Evolutionary conservation across 2,888 invertebrate species (phyloP), one percentile per base, ranked within the genome.

Genomic region (Onthophagus sagittarius): DNA sequence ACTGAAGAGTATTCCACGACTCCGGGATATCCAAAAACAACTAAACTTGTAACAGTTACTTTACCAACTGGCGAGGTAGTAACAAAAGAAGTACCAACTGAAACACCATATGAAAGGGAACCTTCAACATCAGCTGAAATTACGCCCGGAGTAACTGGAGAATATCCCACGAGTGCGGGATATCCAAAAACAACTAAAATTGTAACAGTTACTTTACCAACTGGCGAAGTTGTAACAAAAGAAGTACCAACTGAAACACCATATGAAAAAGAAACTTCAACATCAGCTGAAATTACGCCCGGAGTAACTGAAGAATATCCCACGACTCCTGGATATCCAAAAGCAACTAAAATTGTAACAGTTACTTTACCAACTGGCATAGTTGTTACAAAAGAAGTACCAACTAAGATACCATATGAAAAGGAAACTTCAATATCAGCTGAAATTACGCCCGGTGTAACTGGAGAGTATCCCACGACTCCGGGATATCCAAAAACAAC

Each of bases 21-120:
- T 53, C 5, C 15, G 5, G 69, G 14, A 70, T 74, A 70, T 53
- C 62, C 71, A 33, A 69, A 2, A 7, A 69, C 69, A 69, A 74
- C 6, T n/a, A 32, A n/a, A 6, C 2, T 11, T 62, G 15, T 14
- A 71, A 71, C 70, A n/a, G 71, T 14, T 62, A 71, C 71, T 14
- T 2, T 23, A 63, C 73, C 23, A 11, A 69, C 23, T 69, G 33
- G 14, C 4, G 69, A 69, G 31, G 15, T 6, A 32, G 31, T 23
- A 69, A 15, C 69, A 69, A 69, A 13, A 14, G 1, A 69, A 15
- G 3, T 69, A 9, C 9, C 13, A 4, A 23, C 69, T 4, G 69
- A 15, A 69, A 15, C 39, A 53, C 69, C 69, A 62, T 7, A 5
- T 23, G 32, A 31, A 15, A 5, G 32, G 14, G 14, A 32, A 23